Evolutionary conservation across 2,888 invertebrate species (phyloP).

Genomic region (Eremobia ochroleuca): DNA sequence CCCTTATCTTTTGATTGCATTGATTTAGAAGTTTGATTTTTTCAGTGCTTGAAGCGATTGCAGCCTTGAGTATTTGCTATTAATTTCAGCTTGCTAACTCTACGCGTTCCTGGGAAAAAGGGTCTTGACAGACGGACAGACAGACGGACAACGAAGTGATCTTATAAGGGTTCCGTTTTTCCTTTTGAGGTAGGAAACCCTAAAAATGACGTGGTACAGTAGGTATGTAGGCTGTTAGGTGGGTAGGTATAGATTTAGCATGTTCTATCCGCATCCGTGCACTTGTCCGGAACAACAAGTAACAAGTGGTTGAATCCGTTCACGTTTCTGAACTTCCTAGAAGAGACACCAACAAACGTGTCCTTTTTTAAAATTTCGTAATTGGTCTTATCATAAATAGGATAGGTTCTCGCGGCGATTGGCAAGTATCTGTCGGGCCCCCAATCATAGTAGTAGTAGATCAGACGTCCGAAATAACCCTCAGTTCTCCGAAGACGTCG

Average conservation of each 20-base stretch:
- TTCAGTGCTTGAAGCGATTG: too few species aligned
- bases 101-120: too few species aligned
- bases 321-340: constrained; percentile 40
- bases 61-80: too few species aligned
- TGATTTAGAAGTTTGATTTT: too few species aligned
- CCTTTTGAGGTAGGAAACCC: too few species aligned
- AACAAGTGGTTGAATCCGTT: constrained; percentile 66
- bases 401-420: background rate
- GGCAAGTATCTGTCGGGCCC: background rate
- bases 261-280: constrained; percentile 69
- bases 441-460: too few species aligned
- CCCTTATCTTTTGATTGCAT: too few species aligned
- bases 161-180: too few species aligned
- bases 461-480: background rate
- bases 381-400: background rate
- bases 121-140: too few species aligned
- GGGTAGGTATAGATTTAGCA: constrained; percentile 37
- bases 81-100: too few species aligned
- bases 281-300: constrained; percentile 71
- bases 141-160: too few species aligned
- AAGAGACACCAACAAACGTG: constrained; percentile 22
- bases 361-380: background rate
- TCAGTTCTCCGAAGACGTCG: background rate
- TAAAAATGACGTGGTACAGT: constrained; percentile 33
- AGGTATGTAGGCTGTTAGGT: background rate